These are phyloP conservation scores for Neotragus moschatus DNA, from an alignment of 2,113 vertebrate genomes.

Conservation along the genomic window DNA sequence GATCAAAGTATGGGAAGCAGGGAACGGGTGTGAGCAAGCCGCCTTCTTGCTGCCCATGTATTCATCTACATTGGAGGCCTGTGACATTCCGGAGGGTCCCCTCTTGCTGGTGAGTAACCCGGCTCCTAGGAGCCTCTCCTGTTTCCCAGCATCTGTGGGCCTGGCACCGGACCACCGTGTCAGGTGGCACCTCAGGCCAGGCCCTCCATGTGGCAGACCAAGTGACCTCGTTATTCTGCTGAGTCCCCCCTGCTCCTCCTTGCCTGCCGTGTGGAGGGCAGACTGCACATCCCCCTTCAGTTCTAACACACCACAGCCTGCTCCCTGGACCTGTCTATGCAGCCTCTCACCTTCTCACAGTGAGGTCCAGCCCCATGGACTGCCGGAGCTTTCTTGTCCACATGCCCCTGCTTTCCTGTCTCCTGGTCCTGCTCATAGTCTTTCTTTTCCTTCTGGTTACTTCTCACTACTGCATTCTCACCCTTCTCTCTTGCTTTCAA, in stretches of 20 bases:
- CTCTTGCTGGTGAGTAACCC: slow-evolving; percentile 76
- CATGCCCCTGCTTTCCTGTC: background rate
- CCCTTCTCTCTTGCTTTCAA: background rate
- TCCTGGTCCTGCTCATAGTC: background rate
- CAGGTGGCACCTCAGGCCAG: background rate
- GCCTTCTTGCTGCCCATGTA: slow-evolving; percentile 64
- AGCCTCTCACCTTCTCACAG: background rate
- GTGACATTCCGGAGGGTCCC: slow-evolving; percentile 56
- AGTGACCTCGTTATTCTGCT: rapidly evolving
- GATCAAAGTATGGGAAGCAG: slow-evolving; percentile 78
- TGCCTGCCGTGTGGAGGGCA: background rate
- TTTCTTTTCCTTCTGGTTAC: background rate
- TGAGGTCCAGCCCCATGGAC: background rate
- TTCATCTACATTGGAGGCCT: slow-evolving; percentile 71
- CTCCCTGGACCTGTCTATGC: background rate
- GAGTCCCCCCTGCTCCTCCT: background rate
- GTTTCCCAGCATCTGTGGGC: background rate
- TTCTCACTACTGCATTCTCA: background rate
- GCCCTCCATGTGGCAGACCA: background rate
- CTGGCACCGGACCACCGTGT: background rate
- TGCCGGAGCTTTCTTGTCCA: background rate
- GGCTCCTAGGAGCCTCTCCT: background rate
- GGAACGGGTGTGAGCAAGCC: slow-evolving; percentile 72
- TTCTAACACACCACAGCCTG: background rate
- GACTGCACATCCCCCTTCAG: background rate